Conservation (phyloP, 2,888 invertebrate species). For the Lamellibrachia columna region DNA sequence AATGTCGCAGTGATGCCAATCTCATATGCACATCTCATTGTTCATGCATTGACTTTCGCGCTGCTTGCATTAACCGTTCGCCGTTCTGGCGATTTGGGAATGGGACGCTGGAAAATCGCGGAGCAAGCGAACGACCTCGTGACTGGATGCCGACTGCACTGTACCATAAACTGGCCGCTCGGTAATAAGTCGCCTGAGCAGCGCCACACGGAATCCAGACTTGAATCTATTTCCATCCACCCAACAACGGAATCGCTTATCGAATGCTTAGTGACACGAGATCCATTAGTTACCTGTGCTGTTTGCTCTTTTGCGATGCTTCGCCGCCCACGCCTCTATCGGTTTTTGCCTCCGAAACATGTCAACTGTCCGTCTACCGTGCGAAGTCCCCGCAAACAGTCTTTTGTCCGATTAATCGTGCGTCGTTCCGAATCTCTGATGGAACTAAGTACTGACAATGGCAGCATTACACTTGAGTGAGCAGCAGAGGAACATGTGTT, state of each 20-base stretch:
- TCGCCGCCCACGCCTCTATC: not conserved
- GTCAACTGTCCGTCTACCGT: not conserved
- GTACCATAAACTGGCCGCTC: not conserved
- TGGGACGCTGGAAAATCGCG: not conserved
- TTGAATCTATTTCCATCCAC: not conserved
- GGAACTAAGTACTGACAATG: not conserved
- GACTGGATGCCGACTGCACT: not conserved
- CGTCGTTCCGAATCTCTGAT: not conserved
- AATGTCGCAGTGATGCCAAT: not conserved
- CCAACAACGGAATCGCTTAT: not conserved
- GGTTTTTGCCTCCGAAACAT: not conserved
- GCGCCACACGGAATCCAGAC: not conserved
- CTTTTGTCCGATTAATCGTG: not conserved
- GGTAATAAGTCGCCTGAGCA: not conserved
- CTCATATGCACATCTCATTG: not conserved
- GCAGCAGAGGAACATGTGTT: not conserved
- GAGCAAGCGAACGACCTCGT: not conserved
- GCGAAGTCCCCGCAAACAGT: not conserved
- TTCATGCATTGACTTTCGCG: slow-evolving; percentile 6
- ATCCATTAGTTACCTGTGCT: not conserved
- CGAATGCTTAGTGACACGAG: not conserved
- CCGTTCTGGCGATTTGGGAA: not conserved
- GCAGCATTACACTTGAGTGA: not conserved
- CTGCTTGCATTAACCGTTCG: not conserved
- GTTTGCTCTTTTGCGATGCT: not conserved